Conservation (phyloP, 2,888 invertebrate species). For the Teinopalpus imperialis region DNA sequence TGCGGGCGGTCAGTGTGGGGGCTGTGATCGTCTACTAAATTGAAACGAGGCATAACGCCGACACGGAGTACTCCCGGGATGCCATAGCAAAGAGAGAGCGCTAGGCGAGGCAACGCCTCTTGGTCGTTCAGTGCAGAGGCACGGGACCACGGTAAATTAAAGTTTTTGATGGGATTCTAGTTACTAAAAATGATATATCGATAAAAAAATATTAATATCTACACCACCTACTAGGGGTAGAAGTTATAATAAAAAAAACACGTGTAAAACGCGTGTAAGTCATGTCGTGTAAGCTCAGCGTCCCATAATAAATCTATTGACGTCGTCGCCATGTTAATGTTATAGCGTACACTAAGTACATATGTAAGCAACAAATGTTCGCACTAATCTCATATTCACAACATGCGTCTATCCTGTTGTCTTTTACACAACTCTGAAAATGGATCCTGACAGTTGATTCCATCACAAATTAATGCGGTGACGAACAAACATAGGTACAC, state of each 20-base stretch:
- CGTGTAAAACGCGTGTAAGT: neutral
- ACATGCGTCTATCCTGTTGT: neutral
- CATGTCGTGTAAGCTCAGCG: conserved; percentile 12
- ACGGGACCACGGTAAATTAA: too few species aligned
- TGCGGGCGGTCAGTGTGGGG: too few species aligned
- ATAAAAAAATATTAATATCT: neutral
- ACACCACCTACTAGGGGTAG: too few species aligned
- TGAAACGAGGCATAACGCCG: too few species aligned
- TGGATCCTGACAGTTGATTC: conserved; percentile 7
- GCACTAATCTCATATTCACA: conserved; percentile 5
- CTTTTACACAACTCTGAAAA: conserved; percentile 23
- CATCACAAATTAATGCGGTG: neutral
- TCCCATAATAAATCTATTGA: conserved; percentile 17
- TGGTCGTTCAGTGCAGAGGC: too few species aligned
- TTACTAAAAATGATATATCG: too few species aligned
- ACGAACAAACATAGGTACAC: conserved; percentile 1
- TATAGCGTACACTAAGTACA: conserved; percentile 4
- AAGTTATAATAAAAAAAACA: neutral
- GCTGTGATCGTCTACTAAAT: too few species aligned
- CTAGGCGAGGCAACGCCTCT: too few species aligned
- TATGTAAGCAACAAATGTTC: neutral
- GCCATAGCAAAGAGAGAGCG: too few species aligned
- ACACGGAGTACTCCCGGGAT: too few species aligned
- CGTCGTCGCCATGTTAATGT: conserved; percentile 16
- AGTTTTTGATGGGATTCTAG: too few species aligned